Base-by-base conservation (phyloP, 2,113 vertebrate species). In the Brachirus orientalis region DNA sequence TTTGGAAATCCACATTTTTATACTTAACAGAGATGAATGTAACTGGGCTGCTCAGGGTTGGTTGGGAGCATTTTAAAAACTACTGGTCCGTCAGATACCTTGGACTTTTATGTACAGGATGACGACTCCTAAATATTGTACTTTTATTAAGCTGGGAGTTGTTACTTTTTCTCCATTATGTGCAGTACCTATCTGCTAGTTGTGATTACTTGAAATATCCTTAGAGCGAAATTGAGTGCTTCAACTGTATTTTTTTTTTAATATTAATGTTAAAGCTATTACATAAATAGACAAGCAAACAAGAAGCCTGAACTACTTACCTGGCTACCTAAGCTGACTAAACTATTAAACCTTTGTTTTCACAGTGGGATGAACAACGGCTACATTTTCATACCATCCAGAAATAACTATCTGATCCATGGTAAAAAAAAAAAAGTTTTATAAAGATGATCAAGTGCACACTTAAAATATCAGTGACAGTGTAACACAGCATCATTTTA, bases 11-110 rank as follows among this genome's bases (percentile, higher is more conserved):
- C 83, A 88, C 70, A 81, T 90, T 45, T 81, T 94, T 93, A 92
- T 92, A 93, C 92, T 91, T 88, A 94, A 93, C 59, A 94, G 90
- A 95, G 89, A 92, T 96, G 95, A 96, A 96, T 97, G 95, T 96
- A 95, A 94, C 92, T 91, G 93, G 91, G 91, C 93, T 93, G 94
- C 95, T 97, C 96, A 96, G 95, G 95, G 95, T 93, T 95, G 82
- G 93, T 90, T 90, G 90, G 93, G 91, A 94, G 93, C 91, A 91
- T 94, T 43, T 28, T 94, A 89, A 94, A 92, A 91, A 93, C 90
- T 88, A 91, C 91, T 89, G 90, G 90, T 94, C 88, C 92, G 82
- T 77, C 85, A 91, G 90, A 91, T 92, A 90, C 92, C 86, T 90
- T 80, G 90, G 86, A 71, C 70, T 88, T 93, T 88, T 88, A 86